Conservation (phyloP, 1,140 invertebrate species). For the Phthorimaea operculella region DNA sequence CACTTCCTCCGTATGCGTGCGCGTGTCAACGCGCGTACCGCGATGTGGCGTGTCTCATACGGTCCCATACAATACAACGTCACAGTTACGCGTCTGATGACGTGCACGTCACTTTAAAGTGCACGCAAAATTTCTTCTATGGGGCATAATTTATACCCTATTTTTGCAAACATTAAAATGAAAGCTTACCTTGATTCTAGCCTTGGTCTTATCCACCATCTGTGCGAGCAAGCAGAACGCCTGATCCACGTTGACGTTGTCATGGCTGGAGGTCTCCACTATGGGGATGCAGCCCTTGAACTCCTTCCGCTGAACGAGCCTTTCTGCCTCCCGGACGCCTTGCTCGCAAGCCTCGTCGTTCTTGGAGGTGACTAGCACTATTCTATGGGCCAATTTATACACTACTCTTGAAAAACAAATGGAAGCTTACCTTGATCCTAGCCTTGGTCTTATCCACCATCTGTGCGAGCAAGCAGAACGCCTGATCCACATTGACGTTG, state of each 20-base stretch:
- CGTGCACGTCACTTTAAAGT: no score
- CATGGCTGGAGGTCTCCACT: slow-evolving; percentile 95
- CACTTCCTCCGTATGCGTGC: no score
- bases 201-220: slow-evolving; percentile 82
- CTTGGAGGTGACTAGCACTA: slow-evolving; percentile 96
- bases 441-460: slow-evolving; percentile 83
- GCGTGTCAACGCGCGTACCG: no score
- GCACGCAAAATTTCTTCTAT: no score
- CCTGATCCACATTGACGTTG: slow-evolving; percentile 96
- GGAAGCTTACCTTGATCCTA: slow-evolving; percentile 63
- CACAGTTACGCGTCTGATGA: no score
- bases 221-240: slow-evolving; percentile 94
- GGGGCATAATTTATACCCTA: no score
- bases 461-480: slow-evolving; percentile 93
- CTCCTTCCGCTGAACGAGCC: slow-evolving; percentile 89
- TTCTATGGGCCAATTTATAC: no score
- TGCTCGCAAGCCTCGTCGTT: slow-evolving; percentile 93
- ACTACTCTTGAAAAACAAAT: not conserved
- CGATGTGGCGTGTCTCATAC: no score
- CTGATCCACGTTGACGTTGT: slow-evolving; percentile 96
- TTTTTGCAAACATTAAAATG: not conserved
- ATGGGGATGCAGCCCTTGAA: slow-evolving; percentile 89
- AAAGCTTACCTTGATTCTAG: slow-evolving; percentile 66
- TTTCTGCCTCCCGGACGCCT: slow-evolving; percentile 90
- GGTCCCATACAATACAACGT: no score